A percentile compares a stretch with the other conserved stretches of the same genome.
Evolutionary conservation across 1,140 invertebrate genomes (phyloP).

Genomic region (Caenorhabditis briggsae): DNA sequence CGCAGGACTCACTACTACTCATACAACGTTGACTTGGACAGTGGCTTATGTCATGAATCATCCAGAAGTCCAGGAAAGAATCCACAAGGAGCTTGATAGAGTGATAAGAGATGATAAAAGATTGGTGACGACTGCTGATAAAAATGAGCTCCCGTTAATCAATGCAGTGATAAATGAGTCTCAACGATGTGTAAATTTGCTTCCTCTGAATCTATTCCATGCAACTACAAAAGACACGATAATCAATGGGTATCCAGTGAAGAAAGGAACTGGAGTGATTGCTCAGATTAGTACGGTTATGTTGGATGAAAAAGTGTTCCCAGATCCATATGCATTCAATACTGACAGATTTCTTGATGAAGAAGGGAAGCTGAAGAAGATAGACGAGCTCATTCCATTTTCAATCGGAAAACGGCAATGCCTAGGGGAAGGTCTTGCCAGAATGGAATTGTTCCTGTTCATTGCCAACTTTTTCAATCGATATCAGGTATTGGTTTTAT

Average conservation of each 20-base stretch:
- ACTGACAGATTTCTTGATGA: constrained; percentile 86
- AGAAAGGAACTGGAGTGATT: constrained; percentile 55
- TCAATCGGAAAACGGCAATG: constrained; percentile 57
- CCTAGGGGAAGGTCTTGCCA: constrained; percentile 56
- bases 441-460: constrained; percentile 46
- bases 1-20: constrained; percentile 82
- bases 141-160: constrained; percentile 60
- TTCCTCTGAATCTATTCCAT: constrained; percentile 62
- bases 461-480: constrained; percentile 30
- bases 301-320: constrained; percentile 60
- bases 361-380: constrained; percentile 85
- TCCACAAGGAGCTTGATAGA: constrained; percentile 77
- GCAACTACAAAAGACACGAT: constrained; percentile 50
- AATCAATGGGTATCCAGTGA: constrained; percentile 55
- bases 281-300: constrained; percentile 58
- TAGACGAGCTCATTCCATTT: constrained; percentile 29
- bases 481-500: background rate
- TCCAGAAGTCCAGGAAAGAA: constrained; percentile 78
- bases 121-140: constrained; percentile 72
- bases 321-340: constrained; percentile 84
- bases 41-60: constrained; percentile 83
- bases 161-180: constrained; percentile 65
- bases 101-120: constrained; percentile 71
- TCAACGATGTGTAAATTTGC: constrained; percentile 63
- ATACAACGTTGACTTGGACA: constrained; percentile 84